Evolutionary conservation across 2,113 vertebrate genomes (phyloP).

Genomic region (Centropus unirufus): DNA sequence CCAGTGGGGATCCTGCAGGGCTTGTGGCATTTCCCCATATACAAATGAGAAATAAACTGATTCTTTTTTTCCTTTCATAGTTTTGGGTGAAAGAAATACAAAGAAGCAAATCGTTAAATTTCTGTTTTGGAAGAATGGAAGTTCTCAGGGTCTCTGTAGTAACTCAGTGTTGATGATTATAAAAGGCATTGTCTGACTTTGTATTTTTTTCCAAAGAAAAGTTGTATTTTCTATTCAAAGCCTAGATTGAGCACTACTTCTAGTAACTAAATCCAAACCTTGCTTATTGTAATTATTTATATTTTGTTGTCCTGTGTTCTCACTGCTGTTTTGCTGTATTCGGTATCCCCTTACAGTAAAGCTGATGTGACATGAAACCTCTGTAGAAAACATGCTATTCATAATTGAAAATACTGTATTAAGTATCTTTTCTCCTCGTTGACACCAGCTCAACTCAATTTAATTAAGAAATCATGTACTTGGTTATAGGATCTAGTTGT

Average conservation of each 20-base stretch:
- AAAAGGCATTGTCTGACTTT: neutral
- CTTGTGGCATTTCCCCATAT: neutral
- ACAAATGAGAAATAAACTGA: neutral
- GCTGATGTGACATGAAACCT: neutral
- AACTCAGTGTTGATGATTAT: neutral
- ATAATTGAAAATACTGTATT: slow-evolving; percentile 53
- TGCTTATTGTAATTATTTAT: slow-evolving; percentile 27
- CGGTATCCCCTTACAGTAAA: neutral
- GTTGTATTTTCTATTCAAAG: neutral
- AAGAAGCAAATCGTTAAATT: neutral
- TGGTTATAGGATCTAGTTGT: slow-evolving; percentile 39
- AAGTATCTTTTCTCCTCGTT: slow-evolving; percentile 41
- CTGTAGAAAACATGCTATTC: slow-evolving; percentile 42
- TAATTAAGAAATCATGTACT: slow-evolving; percentile 63
- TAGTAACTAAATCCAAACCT: neutral
- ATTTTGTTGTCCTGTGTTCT: neutral
- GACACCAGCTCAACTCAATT: slow-evolving; percentile 30
- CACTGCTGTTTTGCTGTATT: neutral
- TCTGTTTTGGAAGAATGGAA: neutral
- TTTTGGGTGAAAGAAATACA: neutral
- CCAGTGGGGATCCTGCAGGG: neutral
- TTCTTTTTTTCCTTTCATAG: neutral
- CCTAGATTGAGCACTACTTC: neutral
- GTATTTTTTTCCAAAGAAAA: neutral
- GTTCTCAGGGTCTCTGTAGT: neutral